These are phyloP conservation scores for Bedellia somnulentella DNA, from an alignment of 2,888 invertebrate species.

Conservation along the genomic window DNA sequence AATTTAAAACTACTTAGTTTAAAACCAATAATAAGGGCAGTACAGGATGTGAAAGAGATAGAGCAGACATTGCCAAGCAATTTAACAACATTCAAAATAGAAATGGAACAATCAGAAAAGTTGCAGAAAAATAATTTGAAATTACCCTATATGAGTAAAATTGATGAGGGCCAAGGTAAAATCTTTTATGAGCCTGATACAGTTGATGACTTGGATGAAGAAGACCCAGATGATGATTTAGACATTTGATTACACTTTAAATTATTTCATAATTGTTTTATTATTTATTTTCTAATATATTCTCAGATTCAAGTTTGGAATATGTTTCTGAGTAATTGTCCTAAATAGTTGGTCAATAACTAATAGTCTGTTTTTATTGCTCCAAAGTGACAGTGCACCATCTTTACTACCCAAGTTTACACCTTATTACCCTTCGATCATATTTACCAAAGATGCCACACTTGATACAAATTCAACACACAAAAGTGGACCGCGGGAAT, in stretches of 20 bases:
- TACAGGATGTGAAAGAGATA: conserved; percentile 22
- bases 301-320: too few species aligned
- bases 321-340: too few species aligned
- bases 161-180: conserved; percentile 57
- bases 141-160: conserved; percentile 63
- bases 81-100: conserved; percentile 67
- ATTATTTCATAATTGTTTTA: conserved; percentile 3
- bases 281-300: background rate
- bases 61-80: conserved; percentile 35
- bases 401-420: too few species aligned
- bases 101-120: conserved; percentile 63
- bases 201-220: conserved; percentile 81
- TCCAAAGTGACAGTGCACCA: too few species aligned
- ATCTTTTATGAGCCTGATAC: conserved; percentile 78
- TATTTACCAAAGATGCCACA: too few species aligned
- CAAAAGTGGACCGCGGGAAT: too few species aligned
- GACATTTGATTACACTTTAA: conserved; percentile 53
- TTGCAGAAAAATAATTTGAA: conserved; percentile 60
- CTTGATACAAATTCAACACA: too few species aligned
- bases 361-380: too few species aligned
- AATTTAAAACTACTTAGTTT: conserved; percentile 25
- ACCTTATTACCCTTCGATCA: too few species aligned
- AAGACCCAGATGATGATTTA: conserved; percentile 86
- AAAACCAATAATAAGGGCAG: conserved; percentile 22
- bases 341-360: too few species aligned